phyloP scores from a whole-genome alignment of 2,797 vertebrate species.

The Characodon lateralis region DNA sequence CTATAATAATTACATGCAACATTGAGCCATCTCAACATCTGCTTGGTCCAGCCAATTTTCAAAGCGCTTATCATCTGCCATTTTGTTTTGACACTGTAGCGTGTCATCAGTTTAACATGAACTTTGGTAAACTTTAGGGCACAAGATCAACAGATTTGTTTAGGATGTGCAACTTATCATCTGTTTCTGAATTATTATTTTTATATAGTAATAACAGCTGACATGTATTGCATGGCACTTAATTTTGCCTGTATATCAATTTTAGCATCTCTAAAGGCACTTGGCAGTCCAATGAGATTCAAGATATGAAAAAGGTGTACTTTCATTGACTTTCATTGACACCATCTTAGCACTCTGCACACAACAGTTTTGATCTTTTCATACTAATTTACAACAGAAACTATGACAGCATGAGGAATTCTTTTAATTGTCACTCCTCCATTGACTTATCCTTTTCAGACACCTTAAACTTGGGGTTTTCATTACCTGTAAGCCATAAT shows the following conservation, averaged over 20 bases:
- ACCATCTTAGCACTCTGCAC: neutral
- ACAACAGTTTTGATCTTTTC: neutral
- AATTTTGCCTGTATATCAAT: neutral
- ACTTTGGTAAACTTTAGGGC: neutral
- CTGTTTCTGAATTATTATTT: neutral
- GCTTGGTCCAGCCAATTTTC: neutral
- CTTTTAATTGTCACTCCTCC: neutral
- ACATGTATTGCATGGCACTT: neutral
- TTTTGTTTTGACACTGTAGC: neutral
- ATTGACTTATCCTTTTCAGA: neutral
- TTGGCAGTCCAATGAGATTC: neutral
- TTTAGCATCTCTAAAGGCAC: neutral
- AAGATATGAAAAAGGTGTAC: neutral
- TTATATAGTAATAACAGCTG: neutral
- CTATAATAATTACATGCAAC: constrained; percentile 1
- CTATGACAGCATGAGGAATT: neutral
- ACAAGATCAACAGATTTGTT: neutral
- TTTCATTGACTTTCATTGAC: neutral
- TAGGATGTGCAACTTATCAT: neutral
- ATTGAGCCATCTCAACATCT: neutral
- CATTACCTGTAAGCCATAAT: too few relatives aligned
- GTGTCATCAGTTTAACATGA: neutral
- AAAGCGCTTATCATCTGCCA: neutral
- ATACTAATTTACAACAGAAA: neutral
- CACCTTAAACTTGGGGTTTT: too few relatives aligned